Base-by-base conservation (phyloP, 2,797 vertebrate species). In the Fratercula arctica region DNA sequence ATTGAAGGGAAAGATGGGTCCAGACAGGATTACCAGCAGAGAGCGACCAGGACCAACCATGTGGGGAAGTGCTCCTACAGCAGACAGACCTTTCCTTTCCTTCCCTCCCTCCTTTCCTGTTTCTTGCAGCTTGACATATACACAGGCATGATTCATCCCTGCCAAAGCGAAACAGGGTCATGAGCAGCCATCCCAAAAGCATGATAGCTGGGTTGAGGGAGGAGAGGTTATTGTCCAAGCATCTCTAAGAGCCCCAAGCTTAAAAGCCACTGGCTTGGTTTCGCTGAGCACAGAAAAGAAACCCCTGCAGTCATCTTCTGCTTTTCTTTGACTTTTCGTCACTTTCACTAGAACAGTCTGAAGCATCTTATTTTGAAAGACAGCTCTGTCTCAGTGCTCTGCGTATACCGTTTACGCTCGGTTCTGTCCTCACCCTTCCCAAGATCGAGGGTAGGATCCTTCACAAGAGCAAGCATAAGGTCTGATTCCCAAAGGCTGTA, bases 91-190 rank as follows among this genome's bases (percentile, higher is more conserved):
- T 77, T 70, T 83, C 76, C 48, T 50, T 50, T 50, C 26, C 60
- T 93, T 53, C 77, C 56, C 76, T 72, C 54, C 29, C 35, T 69
- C 59, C 35, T 81, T 87, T 41, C 15, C 61, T 68, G 35, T 53
- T 89, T 57, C 31, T 80, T 72, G 14, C 50, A 78, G 43, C 26
- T 33, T 95, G 87, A 92, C 88, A 88, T 75, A 89, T 9, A 53
- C 60, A 90, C 41, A 87, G 70, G 48, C 79, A 73, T 85, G 88
- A 97, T 83, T 97, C 90, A 97, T 76, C 89, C 82, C 70, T 92
- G 51, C 61, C 92, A 87, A 87, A 97, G 64, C 0, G 3, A 88
- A 97, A 93, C 19, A 50, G 67, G 91, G 85, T 94, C 95, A 95
- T 6, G 86, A 81, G 46, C 61, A 91, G 73, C 73, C 82, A 83